Base-by-base conservation (phyloP, 2,888 invertebrate genomes). In the Escarpia spicata region DNA sequence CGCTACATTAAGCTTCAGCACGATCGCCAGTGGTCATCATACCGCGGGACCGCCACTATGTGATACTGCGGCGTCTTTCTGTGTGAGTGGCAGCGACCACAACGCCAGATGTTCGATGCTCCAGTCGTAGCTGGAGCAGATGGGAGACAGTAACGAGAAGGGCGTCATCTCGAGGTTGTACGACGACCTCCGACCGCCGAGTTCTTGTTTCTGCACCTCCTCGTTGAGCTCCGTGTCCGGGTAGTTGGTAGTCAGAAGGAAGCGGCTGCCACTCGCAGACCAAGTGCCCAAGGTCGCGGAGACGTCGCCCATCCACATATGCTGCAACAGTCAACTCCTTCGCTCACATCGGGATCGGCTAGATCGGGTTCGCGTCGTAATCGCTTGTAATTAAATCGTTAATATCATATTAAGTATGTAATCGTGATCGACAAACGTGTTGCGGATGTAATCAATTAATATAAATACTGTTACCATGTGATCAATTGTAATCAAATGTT, bases 71-170 rank as follows among this genome's bases (percentile, higher is more conserved):
- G 52, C 1, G 4, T 3, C 52, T 44, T 93, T 93, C 58, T 93
- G 93, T 37, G 91, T 92, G 60, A 93, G 91, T 15, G 93, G 93
- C 3, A 93, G 91, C 37, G 91, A 52, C 93, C 93, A 93, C 37
- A 93, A 52, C 10, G 90, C 93, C 2, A 93, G 90, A 44, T 93
- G 93, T 90, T 93, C 93, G 26, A 93, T 92, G 43, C 92, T 93
- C 93, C 93, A 93, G 92, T 93, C 93, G 45, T 93, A 93, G 45
- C 93, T 93, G 19, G 92, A 26, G 52, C 52, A 52, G 52, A 52
- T 52, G 52, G 52, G 52, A 12, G 93, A 91, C 6, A 91, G 92
- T n/a, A 93, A 90, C 26, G 91, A 90, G 90, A 93, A 93, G n/a
- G 93, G 93, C 12, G 93, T 91, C 31, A 93, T 90, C 43, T 93